Base-by-base conservation (phyloP, 2,888 invertebrate genomes). In the Megalurothrips usitatus region DNA sequence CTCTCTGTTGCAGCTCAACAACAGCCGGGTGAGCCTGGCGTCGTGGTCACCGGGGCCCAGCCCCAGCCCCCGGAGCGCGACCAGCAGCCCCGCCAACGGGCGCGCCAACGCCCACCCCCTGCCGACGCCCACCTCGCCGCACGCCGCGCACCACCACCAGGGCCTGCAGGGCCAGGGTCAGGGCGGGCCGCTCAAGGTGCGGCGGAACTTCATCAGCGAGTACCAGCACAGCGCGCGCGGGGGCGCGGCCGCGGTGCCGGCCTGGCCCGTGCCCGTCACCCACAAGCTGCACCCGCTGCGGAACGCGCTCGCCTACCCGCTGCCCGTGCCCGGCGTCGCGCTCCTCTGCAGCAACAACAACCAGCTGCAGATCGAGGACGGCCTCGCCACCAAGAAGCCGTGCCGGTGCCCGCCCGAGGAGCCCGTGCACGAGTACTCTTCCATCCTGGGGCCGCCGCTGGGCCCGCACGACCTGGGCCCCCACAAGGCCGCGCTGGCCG, bases 231-330 rank as follows among this genome's bases (percentile, higher is more conserved):
- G 58, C 58, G 58, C 58, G 58, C 58, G 34, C 34, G n/a, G 14
- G 14, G 17, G 34, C 34, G n/a, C 58, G 14, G 17, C 58, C 14
- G n/a, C 58, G 19, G n/a, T n/a, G 19, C 58, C 19, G 58, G 58
- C 58, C 58, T 58, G 58, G 68, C 68, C 68, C 26, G 23, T 26
- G 68, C 68, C 68, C 26, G 68, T 26, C 68, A 75, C 58, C 26
- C 68, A 75, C 68, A 75, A 75, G 68, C 68, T 75, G 68, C 68
- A 75, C 68, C 68, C 68, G 26, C 68, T 75, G 68, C 68, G 68
- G 11, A 75, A 75, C 68, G 68, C 68, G 23, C 68, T 75, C 23
- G 68, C 68, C 68, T 75, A 75, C 68, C 68, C 68, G 23, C 68
- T 75, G 68, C 68, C 58, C 19, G 19, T 58, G 58, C 34, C 34